These are phyloP conservation scores for Hyaena hyaena DNA, from an alignment of 2,113 vertebrate species.

Conservation along the genomic window DNA sequence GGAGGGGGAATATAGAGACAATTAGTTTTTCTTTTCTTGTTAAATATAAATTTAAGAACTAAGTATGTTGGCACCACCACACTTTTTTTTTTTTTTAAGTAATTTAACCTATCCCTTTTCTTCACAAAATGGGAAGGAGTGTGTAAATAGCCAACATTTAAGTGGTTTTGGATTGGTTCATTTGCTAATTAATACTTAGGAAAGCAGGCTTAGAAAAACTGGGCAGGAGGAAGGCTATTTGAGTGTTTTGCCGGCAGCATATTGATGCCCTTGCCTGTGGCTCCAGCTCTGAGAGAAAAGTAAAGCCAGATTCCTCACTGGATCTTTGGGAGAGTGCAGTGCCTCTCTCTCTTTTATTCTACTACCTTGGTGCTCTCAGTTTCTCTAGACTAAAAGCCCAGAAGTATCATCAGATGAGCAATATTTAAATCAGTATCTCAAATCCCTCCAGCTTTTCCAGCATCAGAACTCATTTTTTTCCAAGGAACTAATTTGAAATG, in stretches of 20 bases:
- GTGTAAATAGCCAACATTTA: conserved; percentile 70
- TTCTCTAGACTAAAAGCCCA: neutral
- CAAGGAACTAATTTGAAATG: conserved; percentile 50
- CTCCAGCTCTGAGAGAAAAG: neutral
- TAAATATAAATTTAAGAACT: conserved; percentile 69
- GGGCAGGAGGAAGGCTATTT: conserved; percentile 1
- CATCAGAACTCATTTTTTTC: neutral
- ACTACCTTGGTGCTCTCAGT: neutral
- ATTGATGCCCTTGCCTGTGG: neutral
- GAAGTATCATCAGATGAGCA: neutral
- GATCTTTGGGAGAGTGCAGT: neutral
- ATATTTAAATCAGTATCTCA: conserved; percentile 11
- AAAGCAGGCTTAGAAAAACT: conserved; percentile 53
- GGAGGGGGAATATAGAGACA: neutral
- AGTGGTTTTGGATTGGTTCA: conserved; percentile 68
- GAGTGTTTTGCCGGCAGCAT: conserved; percentile 31
- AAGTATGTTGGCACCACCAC: conserved; percentile 36
- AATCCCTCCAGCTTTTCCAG: neutral
- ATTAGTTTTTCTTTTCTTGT: conserved; percentile 32
- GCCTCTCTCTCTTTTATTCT: neutral
- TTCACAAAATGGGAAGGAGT: conserved; percentile 43
- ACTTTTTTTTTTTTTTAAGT: conserved; percentile 39
- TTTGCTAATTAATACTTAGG: conserved; percentile 83
- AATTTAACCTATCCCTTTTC: conserved; percentile 55
- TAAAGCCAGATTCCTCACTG: neutral